phyloP scores from a whole-genome alignment of 2,797 vertebrate species.

The Molossus molossus region DNA sequence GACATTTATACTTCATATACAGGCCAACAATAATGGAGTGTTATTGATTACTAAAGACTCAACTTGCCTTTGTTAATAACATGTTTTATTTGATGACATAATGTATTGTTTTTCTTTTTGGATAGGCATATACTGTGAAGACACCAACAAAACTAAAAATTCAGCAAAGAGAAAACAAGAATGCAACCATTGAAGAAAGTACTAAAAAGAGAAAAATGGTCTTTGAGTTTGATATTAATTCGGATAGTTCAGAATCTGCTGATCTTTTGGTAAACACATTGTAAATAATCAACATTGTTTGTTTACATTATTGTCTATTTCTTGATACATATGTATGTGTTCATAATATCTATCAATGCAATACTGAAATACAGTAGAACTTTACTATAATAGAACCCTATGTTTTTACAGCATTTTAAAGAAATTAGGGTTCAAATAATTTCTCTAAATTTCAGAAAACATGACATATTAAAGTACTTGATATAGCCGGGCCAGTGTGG shows the following conservation, averaged over 20 bases:
- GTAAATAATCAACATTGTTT: conserved; percentile 47
- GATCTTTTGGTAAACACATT: conserved; percentile 93
- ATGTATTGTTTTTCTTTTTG: conserved; percentile 79
- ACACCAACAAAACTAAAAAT: conserved; percentile 92
- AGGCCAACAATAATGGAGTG: conserved; percentile 33
- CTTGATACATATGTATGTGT: conserved; percentile 38
- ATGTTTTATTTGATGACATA: conserved; percentile 62
- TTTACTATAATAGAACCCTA: conserved; percentile 20
- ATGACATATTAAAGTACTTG: conserved; percentile 54
- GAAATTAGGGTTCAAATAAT: conserved; percentile 46
- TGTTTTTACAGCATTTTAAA: conserved; percentile 61
- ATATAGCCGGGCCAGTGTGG: neutral
- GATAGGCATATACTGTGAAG: conserved; percentile 93
- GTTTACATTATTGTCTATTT: conserved; percentile 60
- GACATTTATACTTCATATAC: conserved; percentile 35
- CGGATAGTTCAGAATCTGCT: conserved; percentile 95
- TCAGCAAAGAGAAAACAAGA: conserved; percentile 84
- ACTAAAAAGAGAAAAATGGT: conserved; percentile 90
- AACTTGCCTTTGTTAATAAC: conserved; percentile 58
- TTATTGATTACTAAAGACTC: conserved; percentile 60
- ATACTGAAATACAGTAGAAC: conserved; percentile 38
- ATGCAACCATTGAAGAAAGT: conserved; percentile 76
- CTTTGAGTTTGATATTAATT: conserved; percentile 93
- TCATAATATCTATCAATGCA: neutral
- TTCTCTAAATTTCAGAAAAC: conserved; percentile 63